phyloP scores from a whole-genome alignment of 2,797 vertebrate genomes.

The Morelia viridis region DNA sequence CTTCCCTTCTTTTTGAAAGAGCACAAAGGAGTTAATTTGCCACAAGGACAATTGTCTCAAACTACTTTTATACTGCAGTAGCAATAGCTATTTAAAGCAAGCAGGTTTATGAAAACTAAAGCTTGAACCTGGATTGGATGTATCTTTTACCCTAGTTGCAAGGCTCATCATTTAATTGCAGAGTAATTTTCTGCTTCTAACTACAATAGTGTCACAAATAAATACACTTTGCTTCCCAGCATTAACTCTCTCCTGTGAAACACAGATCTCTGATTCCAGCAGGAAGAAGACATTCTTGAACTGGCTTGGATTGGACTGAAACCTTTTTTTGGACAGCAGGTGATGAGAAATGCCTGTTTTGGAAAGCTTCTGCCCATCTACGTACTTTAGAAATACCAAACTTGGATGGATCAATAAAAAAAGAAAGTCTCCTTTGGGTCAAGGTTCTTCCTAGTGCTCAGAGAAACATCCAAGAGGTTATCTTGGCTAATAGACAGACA shows the following conservation, averaged over 20 bases:
- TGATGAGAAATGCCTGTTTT: background rate
- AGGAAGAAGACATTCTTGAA: too few species aligned
- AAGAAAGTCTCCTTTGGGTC: background rate
- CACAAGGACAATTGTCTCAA: background rate
- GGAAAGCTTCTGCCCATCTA: background rate
- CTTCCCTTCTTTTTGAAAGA: background rate
- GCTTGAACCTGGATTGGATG: conserved; percentile 11
- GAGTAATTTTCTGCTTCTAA: background rate
- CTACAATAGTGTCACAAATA: background rate
- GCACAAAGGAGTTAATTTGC: background rate
- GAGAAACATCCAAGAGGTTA: background rate
- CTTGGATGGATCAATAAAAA: background rate
- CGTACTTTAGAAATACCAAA: background rate
- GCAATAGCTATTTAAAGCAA: conserved; percentile 29
- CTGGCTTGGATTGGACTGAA: background rate
- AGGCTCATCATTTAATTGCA: conserved; percentile 3
- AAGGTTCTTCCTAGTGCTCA: background rate
- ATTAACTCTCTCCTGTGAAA: background rate
- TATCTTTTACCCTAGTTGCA: background rate
- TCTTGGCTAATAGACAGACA: background rate
- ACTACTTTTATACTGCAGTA: background rate
- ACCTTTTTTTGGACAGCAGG: background rate
- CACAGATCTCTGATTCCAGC: background rate
- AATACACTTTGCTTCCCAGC: background rate
- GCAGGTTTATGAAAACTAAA: background rate